phyloP scores from a whole-genome alignment of 2,888 invertebrate genomes.

The Drosophila anomalipes region DNA sequence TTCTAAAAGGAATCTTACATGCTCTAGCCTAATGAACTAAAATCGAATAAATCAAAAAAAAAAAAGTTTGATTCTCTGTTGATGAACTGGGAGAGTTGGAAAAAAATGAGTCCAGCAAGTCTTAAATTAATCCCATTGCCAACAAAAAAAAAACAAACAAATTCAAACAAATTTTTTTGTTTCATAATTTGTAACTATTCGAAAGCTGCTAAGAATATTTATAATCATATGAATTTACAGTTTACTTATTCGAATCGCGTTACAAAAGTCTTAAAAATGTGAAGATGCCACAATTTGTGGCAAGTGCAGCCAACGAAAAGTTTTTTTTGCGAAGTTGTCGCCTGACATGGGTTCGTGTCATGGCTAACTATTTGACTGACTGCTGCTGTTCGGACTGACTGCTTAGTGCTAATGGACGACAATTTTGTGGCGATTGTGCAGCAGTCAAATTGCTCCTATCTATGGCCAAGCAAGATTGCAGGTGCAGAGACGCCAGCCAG shows the following conservation, averaged over 20 bases:
- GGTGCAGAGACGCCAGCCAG: slow-evolving; percentile 29
- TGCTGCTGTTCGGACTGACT: slow-evolving; percentile 29
- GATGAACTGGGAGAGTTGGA: background rate
- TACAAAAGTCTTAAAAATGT: background rate
- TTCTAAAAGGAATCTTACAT: slow-evolving; percentile 22
- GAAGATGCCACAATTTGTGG: background rate
- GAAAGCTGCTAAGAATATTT: background rate
- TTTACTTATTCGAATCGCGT: background rate
- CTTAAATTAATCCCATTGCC: background rate
- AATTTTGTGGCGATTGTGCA: slow-evolving; percentile 44
- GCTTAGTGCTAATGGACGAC: slow-evolving; percentile 51
- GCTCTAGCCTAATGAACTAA: slow-evolving; percentile 15
- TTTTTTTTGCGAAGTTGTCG: slow-evolving; percentile 11
- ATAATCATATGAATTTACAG: background rate
- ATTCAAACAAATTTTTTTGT: background rate
- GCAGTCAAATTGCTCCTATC: slow-evolving; percentile 50
- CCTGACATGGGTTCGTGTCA: slow-evolving; percentile 49
- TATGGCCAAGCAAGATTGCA: slow-evolving; percentile 36
- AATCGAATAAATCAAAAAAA: slow-evolving; percentile 1
- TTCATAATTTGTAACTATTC: background rate
- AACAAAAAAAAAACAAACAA: background rate
- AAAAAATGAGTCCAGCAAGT: background rate
- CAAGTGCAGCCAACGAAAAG: slow-evolving; percentile 2
- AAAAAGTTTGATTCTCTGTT: background rate
- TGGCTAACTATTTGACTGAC: slow-evolving; percentile 38